These are phyloP conservation scores for Amblyornis subalaris DNA, from an alignment of 2,113 vertebrate genomes.

Conservation along the genomic window DNA sequence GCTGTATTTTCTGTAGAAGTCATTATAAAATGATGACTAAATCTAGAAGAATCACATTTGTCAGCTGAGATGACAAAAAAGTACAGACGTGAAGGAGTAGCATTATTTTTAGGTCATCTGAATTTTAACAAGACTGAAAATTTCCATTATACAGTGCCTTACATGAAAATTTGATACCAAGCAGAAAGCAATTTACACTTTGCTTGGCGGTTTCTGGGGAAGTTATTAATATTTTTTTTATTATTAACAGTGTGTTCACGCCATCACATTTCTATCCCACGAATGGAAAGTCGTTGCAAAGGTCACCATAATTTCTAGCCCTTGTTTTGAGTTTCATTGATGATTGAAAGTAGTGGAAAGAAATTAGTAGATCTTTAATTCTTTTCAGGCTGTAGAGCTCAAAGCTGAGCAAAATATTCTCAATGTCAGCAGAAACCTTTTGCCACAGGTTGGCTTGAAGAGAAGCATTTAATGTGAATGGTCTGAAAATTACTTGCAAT, in stretches of 20 bases:
- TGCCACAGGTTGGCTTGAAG: not conserved
- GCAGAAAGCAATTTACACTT: constrained; percentile 62
- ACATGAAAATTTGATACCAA: constrained; percentile 29
- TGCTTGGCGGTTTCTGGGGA: not conserved
- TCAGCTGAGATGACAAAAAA: not conserved
- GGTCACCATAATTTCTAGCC: not conserved
- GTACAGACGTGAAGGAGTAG: not conserved
- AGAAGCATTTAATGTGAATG: not conserved
- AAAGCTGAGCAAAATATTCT: not conserved
- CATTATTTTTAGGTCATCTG: constrained; percentile 19
- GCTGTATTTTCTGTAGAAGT: not conserved
- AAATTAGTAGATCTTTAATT: not conserved
- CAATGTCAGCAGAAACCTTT: not conserved
- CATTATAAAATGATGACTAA: not conserved
- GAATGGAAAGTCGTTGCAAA: constrained; percentile 45
- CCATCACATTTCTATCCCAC: not conserved
- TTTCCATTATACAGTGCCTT: not conserved
- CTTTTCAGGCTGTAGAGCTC: not conserved
- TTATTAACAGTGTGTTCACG: constrained; percentile 37
- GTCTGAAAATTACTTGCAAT: not conserved
- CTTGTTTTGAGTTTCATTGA: constrained; percentile 41
- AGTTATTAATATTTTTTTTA: constrained; percentile 23
- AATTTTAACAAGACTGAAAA: constrained; percentile 28
- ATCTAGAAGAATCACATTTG: not conserved
- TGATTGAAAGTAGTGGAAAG: constrained; percentile 19